These are phyloP conservation scores for Mesorhabditis belari DNA, from an alignment of 2,888 invertebrate genomes.

Conservation along the genomic window DNA sequence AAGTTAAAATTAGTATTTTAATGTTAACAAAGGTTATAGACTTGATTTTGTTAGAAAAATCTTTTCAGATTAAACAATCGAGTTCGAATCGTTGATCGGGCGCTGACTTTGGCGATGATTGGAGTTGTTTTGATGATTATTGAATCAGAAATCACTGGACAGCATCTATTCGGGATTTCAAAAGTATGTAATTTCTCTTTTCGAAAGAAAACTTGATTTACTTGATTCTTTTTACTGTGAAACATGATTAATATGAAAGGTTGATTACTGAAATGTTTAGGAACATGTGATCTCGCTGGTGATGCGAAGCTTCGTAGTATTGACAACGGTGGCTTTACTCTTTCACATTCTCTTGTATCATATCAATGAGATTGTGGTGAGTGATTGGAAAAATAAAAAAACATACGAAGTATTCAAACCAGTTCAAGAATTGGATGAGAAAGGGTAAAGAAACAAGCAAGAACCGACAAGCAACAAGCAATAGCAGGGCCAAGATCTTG, in stretches of 20 bases:
- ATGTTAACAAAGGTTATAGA: slow-evolving; percentile 4
- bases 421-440: no score
- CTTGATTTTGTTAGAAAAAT: background rate
- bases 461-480: no score
- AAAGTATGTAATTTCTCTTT: slow-evolving; percentile 4
- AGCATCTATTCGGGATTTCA: slow-evolving; percentile 1
- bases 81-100: slow-evolving; percentile 26
- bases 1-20: background rate
- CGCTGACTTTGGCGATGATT: slow-evolving; percentile 30
- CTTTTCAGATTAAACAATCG: slow-evolving; percentile 6
- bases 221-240: no score
- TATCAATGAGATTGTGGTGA: slow-evolving; percentile 48
- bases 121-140: slow-evolving; percentile 47
- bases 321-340: slow-evolving; percentile 42
- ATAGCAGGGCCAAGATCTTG: no score
- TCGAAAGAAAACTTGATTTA: no score
- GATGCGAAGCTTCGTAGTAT: slow-evolving; percentile 31
- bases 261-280: no score
- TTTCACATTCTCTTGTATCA: slow-evolving; percentile 46
- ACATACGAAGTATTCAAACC: no score
- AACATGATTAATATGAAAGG: no score
- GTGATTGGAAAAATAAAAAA: no score
- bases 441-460: no score
- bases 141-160: slow-evolving; percentile 34
- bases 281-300: slow-evolving; percentile 28